Evolutionary conservation across 2,113 vertebrate species (phyloP), one percentile per base, ranked within the genome.

Genomic region (Ranitomeya imitator): DNA sequence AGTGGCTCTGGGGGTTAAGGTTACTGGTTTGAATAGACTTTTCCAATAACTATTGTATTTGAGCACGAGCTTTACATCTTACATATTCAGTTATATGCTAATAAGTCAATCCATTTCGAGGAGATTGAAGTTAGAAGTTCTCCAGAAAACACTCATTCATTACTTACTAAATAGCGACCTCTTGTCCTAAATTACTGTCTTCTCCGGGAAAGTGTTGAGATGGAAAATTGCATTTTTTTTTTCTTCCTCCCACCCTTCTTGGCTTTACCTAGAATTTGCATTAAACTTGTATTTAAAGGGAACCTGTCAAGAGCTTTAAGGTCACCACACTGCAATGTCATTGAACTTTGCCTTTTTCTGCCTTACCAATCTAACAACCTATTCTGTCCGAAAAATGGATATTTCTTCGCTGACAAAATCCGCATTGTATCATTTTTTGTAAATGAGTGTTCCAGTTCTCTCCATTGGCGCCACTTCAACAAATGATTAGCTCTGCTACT

Each of bases 101-200:
- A 85, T 85, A 23, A 19, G 51, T 15, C 6, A 85, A 85, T 74
- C 67, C 83, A 73, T 85, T 85, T 54, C n/a, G 14, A 31, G 67
- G 57, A 73, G 67, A 85, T 73, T 85, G 83, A 57, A 85, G 67
- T 73, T 54, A 74, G 52, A 57, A 55, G n/a, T 73, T 23, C 18
- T 74, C 54, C n/a, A 57, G 83, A 85, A 85, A 85, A 85, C 12
- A 16, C 23, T 51, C 67, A 59, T 85, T 85, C 67, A 85, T 85
- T 54, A 76, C 83, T 59, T 18, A 73, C 51, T 54, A 51, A 69
- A 69, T n/a, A 51, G 37, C 82, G 63, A 65, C 63, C 51, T 52
- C 26, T 59, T 73, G 52, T 23, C 52, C 52, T 26, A 52, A 85
- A 23, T 55, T 37, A 23, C 83, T 37, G 83, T 52, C 52, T 15